Base-by-base conservation (phyloP, 2,888 invertebrate genomes). In the Leptinotarsa juncta region DNA sequence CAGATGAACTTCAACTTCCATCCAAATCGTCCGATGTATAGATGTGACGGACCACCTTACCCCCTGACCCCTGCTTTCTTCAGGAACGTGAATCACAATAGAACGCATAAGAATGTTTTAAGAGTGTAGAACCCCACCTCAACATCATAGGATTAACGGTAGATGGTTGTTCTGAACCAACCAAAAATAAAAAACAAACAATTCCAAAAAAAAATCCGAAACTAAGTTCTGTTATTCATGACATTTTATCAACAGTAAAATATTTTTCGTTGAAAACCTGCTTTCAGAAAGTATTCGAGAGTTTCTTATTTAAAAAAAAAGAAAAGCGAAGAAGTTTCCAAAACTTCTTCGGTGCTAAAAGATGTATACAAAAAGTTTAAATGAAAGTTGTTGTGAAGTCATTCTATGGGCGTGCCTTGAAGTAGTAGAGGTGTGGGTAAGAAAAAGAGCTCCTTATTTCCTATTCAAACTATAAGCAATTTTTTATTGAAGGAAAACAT, bases 1-100 rank as follows among this genome's bases (percentile, higher is more conserved):
- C 83, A 87, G 87, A 84, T 86, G 85, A 86, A 85, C 83, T 86
- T 84, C 83, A 86, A 84, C 82, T 83, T 84, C 75, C 83, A 84
- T 75, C 84, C 83, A 68, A 84, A 84, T 81, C 84, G 85, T 78
- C 85, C 84, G 77, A 81, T 84, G 80, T 86, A 84, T 81, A 84
- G 87, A 80, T 87, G 86, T 81, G 87, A 87, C 71, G 85, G 84
- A 20, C 84, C 86, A 69, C 85, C 85, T 50, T 86, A 83, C 77
- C 83, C 84, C 42, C 81, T 86, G 80, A 84, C 84, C 60, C 87
- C 86, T 51, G 81, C 85, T 71, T 86, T 86, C 80, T 86, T 84
- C 81, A 85, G 86, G 82, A 86, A 85, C 80, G 84, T 86, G 83
- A 85, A 85, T 81, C 85, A 86, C 81, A 85, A 85, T 78, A 82